phyloP scores from a whole-genome alignment of 2,797 vertebrate species.

The Tiaroga cobitis region DNA sequence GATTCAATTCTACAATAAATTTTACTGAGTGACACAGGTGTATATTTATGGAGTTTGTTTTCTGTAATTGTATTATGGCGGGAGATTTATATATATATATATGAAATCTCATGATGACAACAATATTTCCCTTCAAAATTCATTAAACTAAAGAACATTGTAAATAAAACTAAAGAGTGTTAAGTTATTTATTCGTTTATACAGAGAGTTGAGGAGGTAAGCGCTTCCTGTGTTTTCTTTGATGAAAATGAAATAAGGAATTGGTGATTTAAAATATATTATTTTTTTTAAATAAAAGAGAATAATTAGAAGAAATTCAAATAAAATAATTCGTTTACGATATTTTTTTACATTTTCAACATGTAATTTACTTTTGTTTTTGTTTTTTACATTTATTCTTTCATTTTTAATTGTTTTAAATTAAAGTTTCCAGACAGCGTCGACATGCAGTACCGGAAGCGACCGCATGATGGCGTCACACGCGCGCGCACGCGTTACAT shows the following conservation, averaged over 20 bases:
- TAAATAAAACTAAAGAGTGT: not conserved
- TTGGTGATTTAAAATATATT: no score
- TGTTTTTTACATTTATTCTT: no score
- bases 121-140: not conserved
- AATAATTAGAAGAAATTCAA: no score
- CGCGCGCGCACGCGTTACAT: no score
- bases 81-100: no score
- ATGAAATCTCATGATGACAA: not conserved
- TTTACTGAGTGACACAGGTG: conserved; percentile 38
- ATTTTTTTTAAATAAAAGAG: no score
- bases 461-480: not conserved
- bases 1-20: conserved; percentile 56
- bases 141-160: not conserved
- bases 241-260: no score
- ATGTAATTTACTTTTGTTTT: no score
- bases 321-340: no score
- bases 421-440: not conserved
- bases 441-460: not conserved
- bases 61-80: not conserved
- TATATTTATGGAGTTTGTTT: not conserved
- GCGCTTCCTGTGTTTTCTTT: not conserved
- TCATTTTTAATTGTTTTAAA: no score
- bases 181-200: not conserved
- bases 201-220: not conserved
- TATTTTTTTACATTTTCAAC: no score